Evolutionary conservation across 2,797 vertebrate species (phyloP).

Genomic region (Catostomus latipinnis): DNA sequence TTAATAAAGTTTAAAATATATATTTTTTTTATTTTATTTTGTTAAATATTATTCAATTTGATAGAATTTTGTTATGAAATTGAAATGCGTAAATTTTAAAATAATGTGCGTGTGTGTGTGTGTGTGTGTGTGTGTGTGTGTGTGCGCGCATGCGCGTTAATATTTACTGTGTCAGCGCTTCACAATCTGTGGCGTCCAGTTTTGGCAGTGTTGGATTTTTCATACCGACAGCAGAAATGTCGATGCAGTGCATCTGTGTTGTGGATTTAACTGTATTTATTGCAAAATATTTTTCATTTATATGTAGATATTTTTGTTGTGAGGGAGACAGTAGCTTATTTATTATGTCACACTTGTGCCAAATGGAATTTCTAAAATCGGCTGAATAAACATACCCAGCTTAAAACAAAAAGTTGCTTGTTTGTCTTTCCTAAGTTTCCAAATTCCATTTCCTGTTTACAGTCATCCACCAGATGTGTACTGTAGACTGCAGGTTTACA

Average conservation of each 20-base stretch:
- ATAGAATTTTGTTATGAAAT: no score
- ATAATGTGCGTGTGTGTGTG: constrained; percentile 22
- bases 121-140: constrained; percentile 1
- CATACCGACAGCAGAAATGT: constrained; percentile 67
- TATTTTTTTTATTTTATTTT: no score
- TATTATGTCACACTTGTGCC: constrained; percentile 84
- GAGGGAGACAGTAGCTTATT: constrained; percentile 77
- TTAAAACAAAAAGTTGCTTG: constrained; percentile 56
- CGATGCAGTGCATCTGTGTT: constrained; percentile 84
- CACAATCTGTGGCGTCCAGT: constrained; percentile 44
- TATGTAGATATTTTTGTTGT: constrained; percentile 79
- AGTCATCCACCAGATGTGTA: constrained; percentile 6
- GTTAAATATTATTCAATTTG: no score
- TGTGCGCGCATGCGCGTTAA: constrained; percentile 14
- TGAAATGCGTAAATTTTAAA: not conserved
- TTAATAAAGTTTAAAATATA: no score
- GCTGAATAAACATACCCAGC: constrained; percentile 82
- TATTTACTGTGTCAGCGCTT: constrained; percentile 11
- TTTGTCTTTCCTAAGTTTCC: constrained; percentile 44
- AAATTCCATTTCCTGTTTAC: constrained; percentile 46
- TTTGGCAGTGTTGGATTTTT: constrained; percentile 53
- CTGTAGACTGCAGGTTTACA: constrained; percentile 18
- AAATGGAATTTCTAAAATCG: constrained; percentile 79
- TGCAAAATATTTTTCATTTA: constrained; percentile 82
- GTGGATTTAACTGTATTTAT: constrained; percentile 84